Percentiles rank a stretch among this genome's conserved stretches.
These are phyloP conservation scores for Euplagia quadripunctaria DNA, from an alignment of 2,888 invertebrate species.

Conservation along the genomic window DNA sequence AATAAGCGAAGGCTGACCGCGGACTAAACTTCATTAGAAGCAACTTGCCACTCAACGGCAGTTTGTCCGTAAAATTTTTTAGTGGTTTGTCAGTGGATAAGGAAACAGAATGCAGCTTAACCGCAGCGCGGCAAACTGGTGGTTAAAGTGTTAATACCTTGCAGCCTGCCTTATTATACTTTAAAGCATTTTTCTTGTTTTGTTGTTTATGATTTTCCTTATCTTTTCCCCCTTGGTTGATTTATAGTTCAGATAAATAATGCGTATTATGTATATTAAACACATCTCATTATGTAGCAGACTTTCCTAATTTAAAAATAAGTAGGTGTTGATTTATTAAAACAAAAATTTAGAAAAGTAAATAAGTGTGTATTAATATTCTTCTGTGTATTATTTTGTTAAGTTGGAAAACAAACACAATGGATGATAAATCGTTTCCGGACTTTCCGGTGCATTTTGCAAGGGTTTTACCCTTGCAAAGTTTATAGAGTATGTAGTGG, in stretches of 20 bases:
- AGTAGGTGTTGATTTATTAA: too few species aligned
- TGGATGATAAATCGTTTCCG: too few species aligned
- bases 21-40: constrained; percentile 33
- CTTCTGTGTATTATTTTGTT: too few species aligned
- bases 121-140: constrained; percentile 4
- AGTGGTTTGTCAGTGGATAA: constrained; percentile 36
- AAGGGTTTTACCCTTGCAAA: too few species aligned
- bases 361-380: too few species aligned
- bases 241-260: background rate
- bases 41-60: constrained; percentile 5
- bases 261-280: background rate
- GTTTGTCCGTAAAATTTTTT: constrained; percentile 21
- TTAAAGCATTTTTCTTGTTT: background rate
- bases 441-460: too few species aligned
- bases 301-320: background rate
- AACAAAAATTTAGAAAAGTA: too few species aligned
- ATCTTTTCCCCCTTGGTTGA: background rate
- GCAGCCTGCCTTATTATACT: background rate
- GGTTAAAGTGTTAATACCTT: background rate
- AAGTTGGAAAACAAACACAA: too few species aligned
- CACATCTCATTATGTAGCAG: background rate
- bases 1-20: background rate
- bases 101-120: constrained; percentile 33
- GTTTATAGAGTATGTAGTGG: too few species aligned
- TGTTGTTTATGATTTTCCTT: background rate